Percentiles rank a stretch among this genome's conserved stretches.
phyloP scores from a whole-genome alignment of 1,140 invertebrate genomes.

The Mactra quadrangularis region DNA sequence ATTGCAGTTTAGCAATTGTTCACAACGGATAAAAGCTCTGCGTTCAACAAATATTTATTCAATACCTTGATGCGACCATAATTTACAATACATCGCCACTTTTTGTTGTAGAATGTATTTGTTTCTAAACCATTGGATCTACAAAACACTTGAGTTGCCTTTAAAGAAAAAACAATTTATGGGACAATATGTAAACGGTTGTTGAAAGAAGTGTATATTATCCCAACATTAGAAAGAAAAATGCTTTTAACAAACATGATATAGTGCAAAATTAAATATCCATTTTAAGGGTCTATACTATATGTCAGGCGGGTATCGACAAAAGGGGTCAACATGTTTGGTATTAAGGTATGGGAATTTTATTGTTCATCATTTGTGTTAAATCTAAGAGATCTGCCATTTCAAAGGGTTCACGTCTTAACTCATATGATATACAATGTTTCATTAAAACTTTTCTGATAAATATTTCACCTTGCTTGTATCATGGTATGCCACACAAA shows the following conservation, averaged over 20 bases:
- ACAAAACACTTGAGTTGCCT: slow-evolving; percentile 5
- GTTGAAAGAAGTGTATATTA: slow-evolving; percentile 35
- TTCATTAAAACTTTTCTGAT: slow-evolving; percentile 48
- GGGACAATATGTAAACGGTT: background rate
- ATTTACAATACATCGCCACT: slow-evolving; percentile 30
- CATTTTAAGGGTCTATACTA: slow-evolving; percentile 26
- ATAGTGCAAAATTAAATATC: slow-evolving; percentile 41
- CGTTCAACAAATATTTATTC: slow-evolving; percentile 36
- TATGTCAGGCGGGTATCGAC: slow-evolving; percentile 18
- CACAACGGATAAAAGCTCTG: background rate
- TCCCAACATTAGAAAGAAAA: slow-evolving; percentile 32
- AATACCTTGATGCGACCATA: slow-evolving; percentile 39
- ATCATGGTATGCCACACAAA: background rate
- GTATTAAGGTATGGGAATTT: slow-evolving; percentile 32
- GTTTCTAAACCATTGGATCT: slow-evolving; percentile 5
- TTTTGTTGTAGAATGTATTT: slow-evolving; percentile 22
- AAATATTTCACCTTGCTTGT: background rate
- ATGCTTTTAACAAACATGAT: slow-evolving; percentile 4
- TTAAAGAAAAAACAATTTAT: slow-evolving; percentile 25
- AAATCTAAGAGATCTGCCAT: slow-evolving; percentile 30
- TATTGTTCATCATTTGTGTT: slow-evolving; percentile 43
- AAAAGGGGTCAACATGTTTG: slow-evolving; percentile 54
- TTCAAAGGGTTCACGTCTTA: slow-evolving; percentile 25
- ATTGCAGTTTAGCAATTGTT: too few species aligned
- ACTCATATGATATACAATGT: slow-evolving; percentile 5